phyloP scores from a whole-genome alignment of 2,888 invertebrate species.

The Drosophila siamana region DNA sequence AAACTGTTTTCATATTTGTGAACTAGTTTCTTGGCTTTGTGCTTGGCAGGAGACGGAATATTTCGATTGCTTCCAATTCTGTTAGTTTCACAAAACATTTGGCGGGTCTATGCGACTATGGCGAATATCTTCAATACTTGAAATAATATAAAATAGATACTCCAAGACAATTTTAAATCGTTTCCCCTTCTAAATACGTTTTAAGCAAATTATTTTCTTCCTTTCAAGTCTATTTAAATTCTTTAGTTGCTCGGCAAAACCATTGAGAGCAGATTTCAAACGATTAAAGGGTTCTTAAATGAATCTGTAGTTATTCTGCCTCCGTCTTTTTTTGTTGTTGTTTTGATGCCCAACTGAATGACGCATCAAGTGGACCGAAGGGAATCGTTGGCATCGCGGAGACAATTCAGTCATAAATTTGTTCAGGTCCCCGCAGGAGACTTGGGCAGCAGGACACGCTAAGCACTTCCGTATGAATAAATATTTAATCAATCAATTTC shows the following conservation, averaged over 20 bases:
- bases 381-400: constrained; percentile 19
- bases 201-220: too few relatives aligned
- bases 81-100: too few relatives aligned
- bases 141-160: too few relatives aligned
- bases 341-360: constrained; percentile 31
- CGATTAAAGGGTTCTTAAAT: background rate
- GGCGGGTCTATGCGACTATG: background rate
- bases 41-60: background rate
- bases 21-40: background rate
- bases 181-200: too few relatives aligned
- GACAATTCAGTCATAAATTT: constrained; percentile 50
- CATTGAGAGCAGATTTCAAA: background rate
- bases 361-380: constrained; percentile 27
- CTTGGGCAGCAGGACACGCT: constrained; percentile 40
- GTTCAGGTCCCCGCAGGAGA: constrained; percentile 2
- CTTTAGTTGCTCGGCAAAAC: too few relatives aligned
- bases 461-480: constrained; percentile 70
- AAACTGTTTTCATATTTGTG: constrained; percentile 1
- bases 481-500: constrained; percentile 70
- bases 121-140: too few relatives aligned
- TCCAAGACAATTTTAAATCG: too few relatives aligned
- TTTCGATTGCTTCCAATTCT: background rate
- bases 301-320: background rate
- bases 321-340: constrained; percentile 1
- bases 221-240: too few relatives aligned